phyloP scores from a whole-genome alignment of 1,140 invertebrate species.

The Hypothenemus hampei region DNA sequence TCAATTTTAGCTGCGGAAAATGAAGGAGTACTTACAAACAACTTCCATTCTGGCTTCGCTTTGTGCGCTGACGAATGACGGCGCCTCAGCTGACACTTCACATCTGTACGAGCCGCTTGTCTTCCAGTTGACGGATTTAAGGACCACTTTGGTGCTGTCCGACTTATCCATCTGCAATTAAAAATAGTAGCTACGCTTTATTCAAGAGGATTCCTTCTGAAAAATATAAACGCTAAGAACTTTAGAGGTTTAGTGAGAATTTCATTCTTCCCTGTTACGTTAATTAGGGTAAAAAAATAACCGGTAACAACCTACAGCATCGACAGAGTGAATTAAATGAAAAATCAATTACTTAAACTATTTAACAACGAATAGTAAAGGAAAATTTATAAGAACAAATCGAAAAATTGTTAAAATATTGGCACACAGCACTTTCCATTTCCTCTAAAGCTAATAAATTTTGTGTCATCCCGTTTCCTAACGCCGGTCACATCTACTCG shows the following conservation, averaged over 20 bases:
- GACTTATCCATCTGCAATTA: constrained; percentile 53
- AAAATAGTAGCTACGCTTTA: constrained; percentile 22
- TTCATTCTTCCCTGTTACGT: too few species aligned
- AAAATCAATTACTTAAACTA: too few species aligned
- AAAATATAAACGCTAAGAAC: too few species aligned
- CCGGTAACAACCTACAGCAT: too few species aligned
- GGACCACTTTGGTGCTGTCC: constrained; percentile 54
- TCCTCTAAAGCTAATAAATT: constrained; percentile 1
- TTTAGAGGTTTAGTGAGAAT: too few species aligned
- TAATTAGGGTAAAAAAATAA: too few species aligned
- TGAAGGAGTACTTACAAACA: constrained; percentile 58
- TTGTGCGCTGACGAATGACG: constrained; percentile 62
- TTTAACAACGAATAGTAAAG: too few species aligned
- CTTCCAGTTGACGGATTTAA: constrained; percentile 59
- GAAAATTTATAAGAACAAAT: too few species aligned
- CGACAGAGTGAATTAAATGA: too few species aligned
- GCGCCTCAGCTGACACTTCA: constrained; percentile 72
- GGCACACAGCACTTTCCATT: too few species aligned
- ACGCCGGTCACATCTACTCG: constrained; percentile 33
- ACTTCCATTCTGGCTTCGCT: constrained; percentile 66
- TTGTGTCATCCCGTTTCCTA: constrained; percentile 10
- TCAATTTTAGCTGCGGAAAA: too few species aligned
- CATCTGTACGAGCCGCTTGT: constrained; percentile 67
- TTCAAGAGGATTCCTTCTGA: constrained; percentile 1
- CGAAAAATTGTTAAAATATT: too few species aligned